Evolutionary conservation across 1,140 invertebrate genomes (phyloP).

Genomic region (Carcinoscorpius rotundicauda): DNA sequence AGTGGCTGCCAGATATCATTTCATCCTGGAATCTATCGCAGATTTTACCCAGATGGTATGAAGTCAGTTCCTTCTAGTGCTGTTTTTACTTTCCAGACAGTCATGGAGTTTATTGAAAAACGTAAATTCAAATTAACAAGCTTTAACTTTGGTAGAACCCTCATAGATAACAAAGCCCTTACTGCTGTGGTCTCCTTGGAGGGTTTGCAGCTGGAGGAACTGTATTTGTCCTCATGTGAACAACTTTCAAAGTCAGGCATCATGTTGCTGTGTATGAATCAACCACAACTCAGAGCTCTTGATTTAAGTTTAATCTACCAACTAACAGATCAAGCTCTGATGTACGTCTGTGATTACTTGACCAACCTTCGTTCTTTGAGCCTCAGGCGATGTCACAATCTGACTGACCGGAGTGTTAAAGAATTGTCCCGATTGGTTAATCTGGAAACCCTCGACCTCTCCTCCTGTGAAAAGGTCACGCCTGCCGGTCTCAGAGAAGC

Average conservation of each 20-base stretch:
- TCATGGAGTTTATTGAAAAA: not conserved
- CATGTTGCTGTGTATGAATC: not conserved
- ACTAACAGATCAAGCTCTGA: not conserved
- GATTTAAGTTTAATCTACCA: not conserved
- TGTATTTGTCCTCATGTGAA: not conserved
- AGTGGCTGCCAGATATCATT: not conserved
- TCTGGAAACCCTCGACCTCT: conserved; percentile 47
- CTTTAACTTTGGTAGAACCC: not conserved
- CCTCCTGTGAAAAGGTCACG: conserved; percentile 49
- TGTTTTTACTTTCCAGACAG: not conserved
- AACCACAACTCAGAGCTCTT: not conserved
- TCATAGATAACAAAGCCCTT: not conserved
- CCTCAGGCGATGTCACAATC: not conserved
- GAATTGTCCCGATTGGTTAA: conserved; percentile 33
- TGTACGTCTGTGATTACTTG: not conserved
- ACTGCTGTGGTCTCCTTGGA: not conserved
- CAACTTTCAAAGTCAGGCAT: not conserved
- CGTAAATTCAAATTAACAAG: not conserved
- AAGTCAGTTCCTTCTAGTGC: not conserved
- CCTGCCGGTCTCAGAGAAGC: conserved; percentile 41
- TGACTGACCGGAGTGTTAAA: not conserved
- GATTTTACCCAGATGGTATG: not conserved
- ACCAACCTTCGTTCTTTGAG: not conserved
- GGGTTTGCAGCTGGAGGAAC: not conserved
- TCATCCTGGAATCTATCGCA: not conserved